A percentile compares a stretch with the other conserved stretches of the same genome.
phyloP scores from a whole-genome alignment of 2,888 invertebrate species.

The Terebella lapidaria region DNA sequence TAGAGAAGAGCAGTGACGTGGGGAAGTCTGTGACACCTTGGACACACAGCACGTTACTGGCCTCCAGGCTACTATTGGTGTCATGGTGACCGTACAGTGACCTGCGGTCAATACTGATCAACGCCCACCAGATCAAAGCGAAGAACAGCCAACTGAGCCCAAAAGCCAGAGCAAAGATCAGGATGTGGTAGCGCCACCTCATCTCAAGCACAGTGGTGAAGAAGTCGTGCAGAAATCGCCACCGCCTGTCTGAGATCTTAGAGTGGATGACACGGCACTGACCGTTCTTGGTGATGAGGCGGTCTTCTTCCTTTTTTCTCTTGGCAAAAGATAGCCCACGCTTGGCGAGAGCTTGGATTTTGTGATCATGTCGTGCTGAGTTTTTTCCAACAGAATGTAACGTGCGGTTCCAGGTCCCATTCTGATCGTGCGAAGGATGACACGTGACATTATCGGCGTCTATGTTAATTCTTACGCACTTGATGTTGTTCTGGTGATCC shows the following conservation, averaged over 20 bases:
- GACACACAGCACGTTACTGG: conserved; percentile 61
- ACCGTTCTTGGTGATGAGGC: conserved; percentile 95
- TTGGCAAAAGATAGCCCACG: conserved; percentile 17
- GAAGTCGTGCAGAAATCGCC: conserved; percentile 75
- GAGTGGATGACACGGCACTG: conserved; percentile 95
- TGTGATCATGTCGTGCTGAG: too few relatives aligned
- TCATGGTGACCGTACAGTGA: too few relatives aligned
- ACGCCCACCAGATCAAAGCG: conserved; percentile 91
- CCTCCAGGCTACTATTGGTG: too few relatives aligned
- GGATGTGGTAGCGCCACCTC: conserved; percentile 56
- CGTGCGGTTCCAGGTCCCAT: too few relatives aligned
- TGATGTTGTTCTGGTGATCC: too few relatives aligned
- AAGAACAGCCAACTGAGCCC: conserved; percentile 88
- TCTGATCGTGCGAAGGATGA: too few relatives aligned
- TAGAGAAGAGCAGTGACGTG: conserved; percentile 26
- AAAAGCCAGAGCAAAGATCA: conserved; percentile 54
- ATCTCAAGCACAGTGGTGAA: conserved; percentile 58
- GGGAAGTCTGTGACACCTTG: conserved; percentile 24
- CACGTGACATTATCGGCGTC: too few relatives aligned
- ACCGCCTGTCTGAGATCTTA: conserved; percentile 85
- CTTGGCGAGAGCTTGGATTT: too few relatives aligned
- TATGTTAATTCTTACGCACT: too few relatives aligned
- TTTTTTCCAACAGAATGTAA: too few relatives aligned
- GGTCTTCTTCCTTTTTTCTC: conserved; percentile 39
- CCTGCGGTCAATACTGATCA: conserved; percentile 84